A percentile compares a stretch with the other conserved stretches of the same genome.
Conservation (phyloP, 2,113 vertebrate species). For the Sylvietta virens region DNA sequence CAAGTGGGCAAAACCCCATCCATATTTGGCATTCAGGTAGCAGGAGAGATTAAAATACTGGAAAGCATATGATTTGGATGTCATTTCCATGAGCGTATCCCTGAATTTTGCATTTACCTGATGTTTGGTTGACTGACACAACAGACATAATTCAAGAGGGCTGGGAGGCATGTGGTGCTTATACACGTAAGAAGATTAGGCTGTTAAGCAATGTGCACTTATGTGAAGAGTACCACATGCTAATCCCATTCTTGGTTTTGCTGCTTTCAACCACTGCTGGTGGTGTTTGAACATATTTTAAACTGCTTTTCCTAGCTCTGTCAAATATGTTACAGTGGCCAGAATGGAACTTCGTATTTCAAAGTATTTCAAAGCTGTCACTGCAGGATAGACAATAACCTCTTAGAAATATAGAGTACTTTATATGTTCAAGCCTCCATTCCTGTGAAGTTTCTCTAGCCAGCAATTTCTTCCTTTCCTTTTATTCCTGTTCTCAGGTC, state of each 20-base stretch:
- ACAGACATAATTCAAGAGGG: not conserved
- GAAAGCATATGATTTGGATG: slow-evolving; percentile 19
- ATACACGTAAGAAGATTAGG: slow-evolving; percentile 18
- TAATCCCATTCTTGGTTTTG: slow-evolving; percentile 36
- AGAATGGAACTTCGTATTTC: not conserved
- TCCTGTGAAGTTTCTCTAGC: not conserved
- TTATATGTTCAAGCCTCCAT: not conserved
- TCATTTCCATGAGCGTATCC: not conserved
- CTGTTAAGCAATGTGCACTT: slow-evolving; percentile 41
- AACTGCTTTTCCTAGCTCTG: not conserved
- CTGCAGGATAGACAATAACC: not conserved
- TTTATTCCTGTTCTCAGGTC: not conserved
- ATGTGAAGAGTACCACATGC: not conserved
- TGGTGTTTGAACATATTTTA: not conserved
- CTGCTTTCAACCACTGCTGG: not conserved
- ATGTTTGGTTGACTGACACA: not conserved
- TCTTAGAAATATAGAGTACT: not conserved
- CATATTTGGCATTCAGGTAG: not conserved
- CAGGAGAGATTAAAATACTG: not conserved
- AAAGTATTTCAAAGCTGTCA: not conserved
- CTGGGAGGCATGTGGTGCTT: not conserved
- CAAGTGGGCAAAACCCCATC: not conserved
- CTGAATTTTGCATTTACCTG: slow-evolving; percentile 33
- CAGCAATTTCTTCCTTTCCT: not conserved
- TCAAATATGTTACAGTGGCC: not conserved